Conservation (phyloP, 2,888 invertebrate species). For the Chrysotoxum bicinctum region DNA sequence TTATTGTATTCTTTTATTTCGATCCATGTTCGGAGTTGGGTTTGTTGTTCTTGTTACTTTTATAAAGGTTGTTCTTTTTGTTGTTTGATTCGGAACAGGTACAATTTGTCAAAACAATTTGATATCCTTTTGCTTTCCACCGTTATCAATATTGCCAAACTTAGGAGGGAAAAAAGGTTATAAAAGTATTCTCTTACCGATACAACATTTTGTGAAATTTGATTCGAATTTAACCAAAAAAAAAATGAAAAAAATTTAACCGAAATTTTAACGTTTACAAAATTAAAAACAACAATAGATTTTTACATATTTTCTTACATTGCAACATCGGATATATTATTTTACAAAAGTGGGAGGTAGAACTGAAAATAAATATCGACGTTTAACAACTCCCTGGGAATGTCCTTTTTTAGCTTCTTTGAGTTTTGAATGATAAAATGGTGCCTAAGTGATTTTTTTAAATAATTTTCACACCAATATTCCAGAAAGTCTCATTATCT, state of each 20-base stretch:
- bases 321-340: constrained; percentile 65
- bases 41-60: constrained; percentile 4
- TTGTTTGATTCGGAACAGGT: constrained; percentile 66
- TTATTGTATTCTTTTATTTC: constrained; percentile 50
- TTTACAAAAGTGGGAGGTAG: constrained; percentile 49
- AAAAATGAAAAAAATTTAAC: constrained; percentile 13
- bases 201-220: constrained; percentile 61
- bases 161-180: constrained; percentile 24
- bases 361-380: constrained; percentile 57
- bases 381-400: constrained; percentile 20
- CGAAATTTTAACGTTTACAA: constrained; percentile 12
- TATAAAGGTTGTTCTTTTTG: constrained; percentile 16
- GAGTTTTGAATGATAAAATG: constrained; percentile 10
- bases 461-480: constrained; percentile 12
- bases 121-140: constrained; percentile 34
- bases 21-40: constrained; percentile 25
- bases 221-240: constrained; percentile 54
- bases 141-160: neutral
- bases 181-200: constrained; percentile 55
- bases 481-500: constrained; percentile 29
- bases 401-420: neutral
- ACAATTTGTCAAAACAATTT: constrained; percentile 71
- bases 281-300: constrained; percentile 17
- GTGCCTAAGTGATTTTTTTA: constrained; percentile 25
- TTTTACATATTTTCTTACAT: constrained; percentile 35